Base-by-base conservation (phyloP, 2,113 vertebrate genomes). In the Peromyscus polionotus region DNA sequence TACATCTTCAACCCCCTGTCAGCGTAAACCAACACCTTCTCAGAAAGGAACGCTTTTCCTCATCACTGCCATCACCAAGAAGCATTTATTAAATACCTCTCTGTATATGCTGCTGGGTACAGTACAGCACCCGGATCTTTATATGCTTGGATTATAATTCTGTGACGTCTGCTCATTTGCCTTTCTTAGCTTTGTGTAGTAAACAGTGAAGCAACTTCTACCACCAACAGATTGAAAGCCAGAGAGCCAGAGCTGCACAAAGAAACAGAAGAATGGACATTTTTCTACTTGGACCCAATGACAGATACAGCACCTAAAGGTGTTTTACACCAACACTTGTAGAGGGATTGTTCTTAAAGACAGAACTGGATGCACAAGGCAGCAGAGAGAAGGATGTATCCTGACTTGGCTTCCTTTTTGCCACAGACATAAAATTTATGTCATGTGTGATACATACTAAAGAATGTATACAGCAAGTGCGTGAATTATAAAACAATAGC, bases 121-220 rank as follows among this genome's bases (percentile, higher is more conserved):
- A 54, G 24, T 4, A 57, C 11, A 87, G 1, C 26, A 75, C 59
- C 75, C 45, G 1, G 7, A 3, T 28, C 24, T 10, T 81, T 81
- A 90, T 84, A 51, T n/a, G 3, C 45, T 48, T 48, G 57, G 89
- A n/a, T 59, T 70, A 68, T 45, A 90, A 80, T n/a, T 67, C 22
- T 72, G 1, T 14, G 4, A 33, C 51, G 63, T 63, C 36, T 72
- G 73, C 42, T 61, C 39, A 36, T 54, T 91, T 67, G 83, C 4
- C 20, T 51, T 57, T 88, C 67, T 91, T 84, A 3, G 8, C 5
- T 86, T 94, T 33, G 1, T 57, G 70, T 81, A 65, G 26, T 72
- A 85, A 97, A 24, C 31, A 88, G 24, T 57, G 81, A 88, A 17
- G 84, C 73, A 68, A 57, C 48, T 51, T 95, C 59, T 87, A 12